These are phyloP conservation scores for Invenusta paracnida DNA, from an alignment of 2,888 invertebrate genomes.

Conservation along the genomic window DNA sequence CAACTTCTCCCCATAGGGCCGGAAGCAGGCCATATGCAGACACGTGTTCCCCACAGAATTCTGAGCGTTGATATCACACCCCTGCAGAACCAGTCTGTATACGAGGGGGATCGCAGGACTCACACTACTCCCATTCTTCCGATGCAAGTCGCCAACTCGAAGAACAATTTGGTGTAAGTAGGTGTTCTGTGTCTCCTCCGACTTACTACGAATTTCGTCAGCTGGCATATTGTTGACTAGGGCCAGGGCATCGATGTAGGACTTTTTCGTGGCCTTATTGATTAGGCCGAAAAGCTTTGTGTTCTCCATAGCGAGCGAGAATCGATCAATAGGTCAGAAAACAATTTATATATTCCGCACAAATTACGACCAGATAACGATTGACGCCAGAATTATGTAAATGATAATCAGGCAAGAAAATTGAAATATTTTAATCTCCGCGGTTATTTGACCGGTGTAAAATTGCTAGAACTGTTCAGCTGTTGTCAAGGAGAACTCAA, in stretches of 20 bases:
- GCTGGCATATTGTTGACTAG: neutral
- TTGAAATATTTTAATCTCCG: no score
- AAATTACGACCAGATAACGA: no score
- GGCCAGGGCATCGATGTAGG: constrained; percentile 6
- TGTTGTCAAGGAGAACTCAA: no score
- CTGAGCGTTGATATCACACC: constrained; percentile 49
- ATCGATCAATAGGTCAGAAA: no score
- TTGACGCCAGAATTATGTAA: no score
- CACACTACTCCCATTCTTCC: constrained; percentile 39
- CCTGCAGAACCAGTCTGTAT: constrained; percentile 48
- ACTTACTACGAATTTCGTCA: neutral
- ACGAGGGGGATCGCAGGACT: constrained; percentile 46
- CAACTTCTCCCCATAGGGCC: constrained; percentile 47
- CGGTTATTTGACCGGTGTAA: no score
- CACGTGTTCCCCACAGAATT: constrained; percentile 49
- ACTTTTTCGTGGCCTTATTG: constrained; percentile 25
- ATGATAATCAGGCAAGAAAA: no score
- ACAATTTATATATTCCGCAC: no score
- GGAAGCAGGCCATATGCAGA: constrained; percentile 50
- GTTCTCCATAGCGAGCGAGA: no score
- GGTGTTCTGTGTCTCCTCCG: constrained; percentile 35
- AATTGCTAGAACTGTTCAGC: no score
- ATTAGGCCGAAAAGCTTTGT: constrained; percentile 27
- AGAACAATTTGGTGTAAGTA: constrained; percentile 40
- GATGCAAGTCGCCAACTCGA: neutral